Base-by-base conservation (phyloP, 64 coral and sea anemone species). In the Montipora sp. region DNA sequence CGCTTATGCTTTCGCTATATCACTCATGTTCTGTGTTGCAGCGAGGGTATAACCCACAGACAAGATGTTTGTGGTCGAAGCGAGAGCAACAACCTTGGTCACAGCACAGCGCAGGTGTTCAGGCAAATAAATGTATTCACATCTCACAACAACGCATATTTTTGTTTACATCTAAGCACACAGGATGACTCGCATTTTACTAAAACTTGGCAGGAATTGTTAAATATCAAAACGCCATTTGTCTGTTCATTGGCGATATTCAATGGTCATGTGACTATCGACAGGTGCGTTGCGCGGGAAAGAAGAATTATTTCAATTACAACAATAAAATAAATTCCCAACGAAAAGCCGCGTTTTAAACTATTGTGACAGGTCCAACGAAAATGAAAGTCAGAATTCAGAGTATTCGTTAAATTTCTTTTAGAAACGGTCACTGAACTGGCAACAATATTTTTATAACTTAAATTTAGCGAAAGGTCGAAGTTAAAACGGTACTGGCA, bases 91-190 rank as follows among this genome's bases (percentile, higher is more conserved):
- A 85, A 72, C 65, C 61, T 71, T 63, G 82, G 59, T 85, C 82
- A 85, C 63, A 85, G 44, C 16, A 72, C 8, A 8, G n/a, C 19
- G 82, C 82, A 85, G 82, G 82, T 85, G 82, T 85, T 85, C 82
- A 50, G 43, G 8, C 46, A 50, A 85, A 85, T 85, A 85, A 83
- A 85, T 85, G 63, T 46, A 85, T 85, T 85, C 75, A 49, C 46
- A 36, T 48, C 46, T 78, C 63, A 70, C 82, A 85, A 85, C 66
- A 50, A 85, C 82, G 61, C 61, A 71, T 85, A 71, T 85, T 70
- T 85, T 45, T 85, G 82, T 85, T 85, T 85, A 85, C 82, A 67
- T 85, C 63, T 72, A 36, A 63, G 65, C 82, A 43, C 43, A 44
- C 51, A 10, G 49, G 49, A 65, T 14, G 36, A 43, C 14, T 71